Evolutionary conservation across 1,140 invertebrate species (phyloP), one percentile per base, ranked within the genome.

Genomic region (Leptonema lineaticorne): DNA sequence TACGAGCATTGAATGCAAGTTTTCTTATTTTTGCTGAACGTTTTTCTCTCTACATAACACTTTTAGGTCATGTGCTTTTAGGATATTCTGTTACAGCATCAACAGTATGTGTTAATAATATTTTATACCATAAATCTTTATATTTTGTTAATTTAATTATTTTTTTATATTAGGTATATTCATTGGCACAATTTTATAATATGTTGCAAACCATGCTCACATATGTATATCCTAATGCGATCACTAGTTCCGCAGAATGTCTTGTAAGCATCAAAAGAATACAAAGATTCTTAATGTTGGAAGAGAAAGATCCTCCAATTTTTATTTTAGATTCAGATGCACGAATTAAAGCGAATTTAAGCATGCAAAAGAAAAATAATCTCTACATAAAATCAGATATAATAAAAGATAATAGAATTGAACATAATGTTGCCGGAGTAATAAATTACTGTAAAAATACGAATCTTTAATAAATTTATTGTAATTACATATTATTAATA

Each of bases 171-270:
- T 62, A 83, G 78, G 82, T 88, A 2, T 92, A 90, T 76, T 88
- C 90, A 0, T 82, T 91, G 16, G 85, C 90, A 20, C 85, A 88
- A 48, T 89, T 89, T 74, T 89, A 89, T 70, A 89, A 90, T 70
- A 84, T 88, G 33, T 79, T 90, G n/a, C 84, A 88, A 60, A 75
- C 78, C 28, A 82, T 80, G 14, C 69, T 89, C 14, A 89, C 89
- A 0, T 84, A 93, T 28, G 87, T 87, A 67, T 87, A 93, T 74
- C 92, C 92, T 0, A 77, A 89, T 62, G 90, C 88, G 0, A 83
- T 95, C 0, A 86, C 89, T 2, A 81, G 84, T 58, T 74, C 84
- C 0, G 87, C 87, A 0, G 90, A 92, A 75, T 80, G 85, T 24
- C 74, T 86, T 11, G 87, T 92, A 0, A 88, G 91, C 0, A 78